phyloP scores from a whole-genome alignment of 2,888 invertebrate genomes.

The Bombylius discolor region DNA sequence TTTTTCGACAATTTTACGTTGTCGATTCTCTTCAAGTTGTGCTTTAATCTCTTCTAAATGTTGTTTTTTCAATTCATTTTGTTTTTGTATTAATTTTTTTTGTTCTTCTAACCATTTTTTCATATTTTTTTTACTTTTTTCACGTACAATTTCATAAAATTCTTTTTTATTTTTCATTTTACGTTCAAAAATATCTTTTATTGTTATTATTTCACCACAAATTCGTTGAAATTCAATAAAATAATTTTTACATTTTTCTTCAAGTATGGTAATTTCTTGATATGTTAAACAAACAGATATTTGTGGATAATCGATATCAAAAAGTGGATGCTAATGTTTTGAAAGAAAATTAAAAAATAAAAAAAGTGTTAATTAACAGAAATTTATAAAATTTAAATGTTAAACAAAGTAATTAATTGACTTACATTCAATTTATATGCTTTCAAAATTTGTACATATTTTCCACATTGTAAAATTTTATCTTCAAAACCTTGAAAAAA shows the following conservation, averaged over 20 bases:
- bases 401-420: neutral
- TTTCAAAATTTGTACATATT: constrained; percentile 56
- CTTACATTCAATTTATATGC: constrained; percentile 55
- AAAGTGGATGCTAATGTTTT: constrained; percentile 26
- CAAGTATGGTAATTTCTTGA: constrained; percentile 22
- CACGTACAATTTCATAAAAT: constrained; percentile 40
- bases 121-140: constrained; percentile 28
- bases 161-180: constrained; percentile 39
- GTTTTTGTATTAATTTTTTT: constrained; percentile 15
- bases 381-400: neutral
- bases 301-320: constrained; percentile 25
- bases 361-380: neutral
- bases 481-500: constrained; percentile 51
- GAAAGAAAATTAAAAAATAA: neutral
- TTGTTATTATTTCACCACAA: constrained; percentile 40
- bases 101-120: constrained; percentile 25
- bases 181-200: constrained; percentile 40
- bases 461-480: constrained; percentile 59
- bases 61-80: constrained; percentile 21
- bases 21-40: constrained; percentile 23
- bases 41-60: constrained; percentile 23
- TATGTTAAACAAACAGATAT: constrained; percentile 30
- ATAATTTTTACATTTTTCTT: constrained; percentile 20
- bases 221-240: constrained; percentile 24
- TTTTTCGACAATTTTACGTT: constrained; percentile 25